Conservation (phyloP, 2,113 vertebrate genomes). For the Sorex fumeus region DNA sequence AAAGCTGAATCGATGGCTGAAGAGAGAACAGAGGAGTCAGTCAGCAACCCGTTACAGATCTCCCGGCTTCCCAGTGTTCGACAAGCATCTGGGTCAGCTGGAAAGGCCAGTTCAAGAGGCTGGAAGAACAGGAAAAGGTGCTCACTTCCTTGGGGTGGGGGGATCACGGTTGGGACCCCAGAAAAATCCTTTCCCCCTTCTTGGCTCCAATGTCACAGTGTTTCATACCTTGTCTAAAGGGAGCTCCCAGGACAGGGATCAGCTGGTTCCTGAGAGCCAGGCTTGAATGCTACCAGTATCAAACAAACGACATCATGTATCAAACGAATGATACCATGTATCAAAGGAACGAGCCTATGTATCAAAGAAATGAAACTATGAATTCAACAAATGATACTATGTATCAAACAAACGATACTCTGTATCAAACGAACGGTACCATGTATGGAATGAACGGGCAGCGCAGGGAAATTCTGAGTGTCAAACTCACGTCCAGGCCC, state of each 20-base stretch:
- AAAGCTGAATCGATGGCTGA: no score
- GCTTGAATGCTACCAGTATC: not conserved
- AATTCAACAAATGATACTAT: no score
- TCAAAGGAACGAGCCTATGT: no score
- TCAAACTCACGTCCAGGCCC: slow-evolving; percentile 15
- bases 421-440: not conserved
- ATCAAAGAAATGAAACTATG: no score
- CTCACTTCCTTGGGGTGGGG: not conserved
- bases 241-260: no score
- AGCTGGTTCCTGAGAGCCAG: not conserved
- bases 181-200: not conserved
- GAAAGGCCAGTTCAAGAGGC: slow-evolving; percentile 8
- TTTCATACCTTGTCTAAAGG: no score
- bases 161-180: not conserved
- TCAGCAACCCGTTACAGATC: slow-evolving; percentile 12
- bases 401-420: no score
- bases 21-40: no score
- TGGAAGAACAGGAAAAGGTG: not conserved
- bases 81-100: not conserved
- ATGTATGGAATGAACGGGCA: slow-evolving; percentile 1
- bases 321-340: no score
- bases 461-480: slow-evolving; percentile 33
- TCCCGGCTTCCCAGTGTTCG: not conserved
- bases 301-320: no score
- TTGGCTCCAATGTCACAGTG: no score